Base-by-base conservation (phyloP, 2,888 invertebrate genomes). In the Hedychridium roseum region DNA sequence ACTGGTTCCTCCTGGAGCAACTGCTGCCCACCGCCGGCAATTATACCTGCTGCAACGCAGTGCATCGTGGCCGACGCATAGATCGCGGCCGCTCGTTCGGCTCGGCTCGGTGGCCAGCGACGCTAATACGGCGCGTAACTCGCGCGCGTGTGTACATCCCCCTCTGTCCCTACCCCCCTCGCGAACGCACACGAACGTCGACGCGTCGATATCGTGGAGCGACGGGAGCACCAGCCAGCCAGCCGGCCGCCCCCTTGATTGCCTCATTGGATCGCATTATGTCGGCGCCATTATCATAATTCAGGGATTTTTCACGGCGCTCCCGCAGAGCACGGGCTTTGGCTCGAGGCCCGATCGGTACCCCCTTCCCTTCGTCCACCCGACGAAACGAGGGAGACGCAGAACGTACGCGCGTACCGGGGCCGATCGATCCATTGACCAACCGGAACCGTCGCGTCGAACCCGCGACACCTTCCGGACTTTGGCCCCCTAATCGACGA, bases 241-340 rank as follows among this genome's bases (percentile, higher is more conserved):
- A n/a, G n/a, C n/a, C n/a, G n/a, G 62, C 58, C 66, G 60, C 66
- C 73, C n/a, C 70, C 74, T 76, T 76, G 76, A 77, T 78, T 78
- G 77, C 76, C 77, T 78, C 76, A 74, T 78, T 78, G 72, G 75
- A 78, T 77, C 75, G 76, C 74, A 78, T 78, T 78, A 78, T 75
- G 75, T 74, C 71, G 60, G 57, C 66, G 66, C 74, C 75, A 77
- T 77, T 78, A 78, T 78, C 78, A 78, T 78, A 78, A 78, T 78
- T 78, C 74, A 75, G 57, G 66, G 64, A 73, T 73, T 78, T 78
- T 78, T 73, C 66, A 70, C 62, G 61, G 53, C 48, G 64, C 43
- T 61, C 59, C 65, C 63, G 47, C 61, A 64, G 61, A 69, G 64
- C 64, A 61, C 60, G 58, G 54, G 59, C 60, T 65, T 62, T 63